Conservation (phyloP, 2,113 vertebrate genomes). For the Capreolus pygargus region DNA sequence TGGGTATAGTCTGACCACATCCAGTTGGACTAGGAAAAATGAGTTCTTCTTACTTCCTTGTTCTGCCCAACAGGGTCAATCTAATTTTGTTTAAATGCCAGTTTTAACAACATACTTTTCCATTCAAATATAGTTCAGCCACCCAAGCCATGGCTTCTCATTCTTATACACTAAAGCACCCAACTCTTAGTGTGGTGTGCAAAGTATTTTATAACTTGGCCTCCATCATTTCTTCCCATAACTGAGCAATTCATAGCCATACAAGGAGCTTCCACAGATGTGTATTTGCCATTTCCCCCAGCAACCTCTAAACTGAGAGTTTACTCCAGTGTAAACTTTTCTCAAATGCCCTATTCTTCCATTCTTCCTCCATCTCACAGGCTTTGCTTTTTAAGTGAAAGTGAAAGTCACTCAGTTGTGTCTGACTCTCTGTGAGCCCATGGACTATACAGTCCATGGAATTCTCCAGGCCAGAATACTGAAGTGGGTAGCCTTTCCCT, state of each 20-base stretch:
- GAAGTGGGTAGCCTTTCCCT: background rate
- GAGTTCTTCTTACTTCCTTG: background rate
- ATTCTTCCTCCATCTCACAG: background rate
- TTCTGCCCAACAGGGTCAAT: background rate
- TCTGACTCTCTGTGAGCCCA: background rate
- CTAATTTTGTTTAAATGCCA: background rate
- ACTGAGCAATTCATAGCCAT: background rate
- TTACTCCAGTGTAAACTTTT: background rate
- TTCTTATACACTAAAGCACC: background rate
- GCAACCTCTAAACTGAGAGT: background rate
- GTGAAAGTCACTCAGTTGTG: background rate
- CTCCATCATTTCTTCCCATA: background rate
- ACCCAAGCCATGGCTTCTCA: no score
- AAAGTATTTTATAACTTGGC: background rate
- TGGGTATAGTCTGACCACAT: background rate
- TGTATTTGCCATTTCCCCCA: background rate
- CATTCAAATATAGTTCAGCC: background rate
- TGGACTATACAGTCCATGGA: background rate
- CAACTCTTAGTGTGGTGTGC: background rate
- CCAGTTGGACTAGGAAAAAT: background rate
- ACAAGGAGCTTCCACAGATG: background rate
- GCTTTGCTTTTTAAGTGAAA: background rate
- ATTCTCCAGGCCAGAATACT: background rate
- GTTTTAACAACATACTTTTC: background rate
- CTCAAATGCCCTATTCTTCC: background rate